Evolutionary conservation across 2,888 invertebrate genomes (phyloP).

Genomic region (Stictocephala bisonia): DNA sequence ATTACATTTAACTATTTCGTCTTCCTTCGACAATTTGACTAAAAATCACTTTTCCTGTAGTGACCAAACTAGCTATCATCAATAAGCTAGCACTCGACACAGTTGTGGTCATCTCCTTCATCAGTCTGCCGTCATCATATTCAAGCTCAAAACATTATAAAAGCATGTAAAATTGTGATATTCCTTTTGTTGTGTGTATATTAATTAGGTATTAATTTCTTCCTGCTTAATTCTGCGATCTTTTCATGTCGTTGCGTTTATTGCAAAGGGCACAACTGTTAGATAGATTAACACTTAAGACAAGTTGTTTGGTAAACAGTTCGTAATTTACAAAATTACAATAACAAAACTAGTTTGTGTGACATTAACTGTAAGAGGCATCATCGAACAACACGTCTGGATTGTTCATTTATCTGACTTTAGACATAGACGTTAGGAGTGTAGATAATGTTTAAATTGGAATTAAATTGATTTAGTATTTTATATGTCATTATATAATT

Average conservation of each 20-base stretch:
- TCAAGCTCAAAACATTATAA: conserved; percentile 45
- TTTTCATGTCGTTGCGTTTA: conserved; percentile 22
- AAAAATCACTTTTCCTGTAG: conserved; percentile 28
- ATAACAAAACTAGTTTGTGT: background rate
- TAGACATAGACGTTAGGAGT: conserved; percentile 33
- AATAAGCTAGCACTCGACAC: background rate
- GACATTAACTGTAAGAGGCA: background rate
- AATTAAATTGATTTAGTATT: conserved; percentile 34
- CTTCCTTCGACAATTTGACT: conserved; percentile 16
- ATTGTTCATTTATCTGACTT: conserved; percentile 18
- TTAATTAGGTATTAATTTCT: conserved; percentile 43
- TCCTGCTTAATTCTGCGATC: conserved; percentile 23
- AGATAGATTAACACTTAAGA: conserved; percentile 21
- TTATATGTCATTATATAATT: conserved; percentile 39
- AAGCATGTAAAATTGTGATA: conserved; percentile 50
- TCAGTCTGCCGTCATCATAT: conserved; percentile 36
- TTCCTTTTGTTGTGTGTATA: conserved; percentile 50
- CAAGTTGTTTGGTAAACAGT: conserved; percentile 30
- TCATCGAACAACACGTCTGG: conserved; percentile 10
- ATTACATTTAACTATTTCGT: conserved; percentile 1
- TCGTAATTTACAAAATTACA: background rate
- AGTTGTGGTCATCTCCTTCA: conserved; percentile 5
- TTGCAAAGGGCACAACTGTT: conserved; percentile 41
- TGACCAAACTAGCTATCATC: background rate
- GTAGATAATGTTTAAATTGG: conserved; percentile 41